These are phyloP conservation scores for Dendronephthya gigantea DNA, from an alignment of 64 coral and sea anemone species.

Conservation along the genomic window DNA sequence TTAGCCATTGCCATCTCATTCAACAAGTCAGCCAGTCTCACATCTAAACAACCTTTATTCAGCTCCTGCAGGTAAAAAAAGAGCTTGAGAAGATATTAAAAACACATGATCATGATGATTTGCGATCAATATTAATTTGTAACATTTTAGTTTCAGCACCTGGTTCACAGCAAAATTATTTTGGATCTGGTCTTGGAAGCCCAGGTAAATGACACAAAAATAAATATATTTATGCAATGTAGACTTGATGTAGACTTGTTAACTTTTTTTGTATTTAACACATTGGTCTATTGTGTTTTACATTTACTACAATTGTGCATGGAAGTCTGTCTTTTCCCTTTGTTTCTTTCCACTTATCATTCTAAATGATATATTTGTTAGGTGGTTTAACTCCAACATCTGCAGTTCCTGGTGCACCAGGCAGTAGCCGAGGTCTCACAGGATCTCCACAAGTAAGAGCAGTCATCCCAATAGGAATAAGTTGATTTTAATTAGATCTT, in stretches of 20 bases:
- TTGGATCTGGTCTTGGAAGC: constrained; percentile 3
- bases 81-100: background rate
- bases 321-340: background rate
- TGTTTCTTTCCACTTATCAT: too few relatives aligned
- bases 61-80: background rate
- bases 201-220: background rate
- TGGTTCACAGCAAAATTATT: background rate
- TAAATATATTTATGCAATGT: too few relatives aligned
- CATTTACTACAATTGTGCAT: too few relatives aligned
- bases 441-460: background rate
- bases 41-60: background rate
- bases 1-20: background rate
- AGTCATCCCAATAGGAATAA: background rate
- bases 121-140: background rate
- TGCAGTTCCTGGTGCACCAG: background rate
- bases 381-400: background rate
- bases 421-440: constrained; percentile 1
- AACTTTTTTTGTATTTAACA: too few relatives aligned
- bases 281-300: too few relatives aligned
- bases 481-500: too few relatives aligned
- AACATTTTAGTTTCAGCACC: background rate
- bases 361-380: background rate
- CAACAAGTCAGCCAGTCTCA: background rate
- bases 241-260: too few relatives aligned
- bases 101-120: background rate